phyloP scores from a whole-genome alignment of 2,888 invertebrate genomes.

The Dasypogon diadema region DNA sequence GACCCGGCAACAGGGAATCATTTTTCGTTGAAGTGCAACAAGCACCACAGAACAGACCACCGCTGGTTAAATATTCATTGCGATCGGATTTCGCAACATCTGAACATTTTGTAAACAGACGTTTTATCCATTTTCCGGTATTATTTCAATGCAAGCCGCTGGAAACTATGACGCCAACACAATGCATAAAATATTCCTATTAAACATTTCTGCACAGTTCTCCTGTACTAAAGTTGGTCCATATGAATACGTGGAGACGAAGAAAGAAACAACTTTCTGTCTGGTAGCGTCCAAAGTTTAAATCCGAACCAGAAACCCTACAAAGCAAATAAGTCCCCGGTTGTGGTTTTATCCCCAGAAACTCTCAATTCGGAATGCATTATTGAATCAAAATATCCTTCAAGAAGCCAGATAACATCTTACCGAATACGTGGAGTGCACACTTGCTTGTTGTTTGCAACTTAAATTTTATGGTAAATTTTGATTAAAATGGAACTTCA shows the following conservation, averaged over 20 bases:
- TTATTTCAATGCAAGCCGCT: constrained; percentile 13
- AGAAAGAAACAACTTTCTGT: constrained; percentile 22
- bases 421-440: not conserved
- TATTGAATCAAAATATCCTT: constrained; percentile 26
- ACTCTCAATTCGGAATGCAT: constrained; percentile 33
- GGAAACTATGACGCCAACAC: not conserved
- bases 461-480: constrained; percentile 45
- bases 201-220: constrained; percentile 10
- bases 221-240: not conserved
- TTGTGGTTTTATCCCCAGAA: constrained; percentile 3
- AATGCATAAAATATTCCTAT: constrained; percentile 41
- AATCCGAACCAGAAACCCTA: constrained; percentile 1
- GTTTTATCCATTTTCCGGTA: constrained; percentile 5
- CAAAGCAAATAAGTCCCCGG: constrained; percentile 35
- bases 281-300: constrained; percentile 32
- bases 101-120: constrained; percentile 22
- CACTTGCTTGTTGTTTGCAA: not conserved
- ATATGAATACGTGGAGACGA: constrained; percentile 15
- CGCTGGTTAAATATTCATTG: constrained; percentile 4
- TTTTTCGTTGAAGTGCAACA: not conserved
- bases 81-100: constrained; percentile 7
- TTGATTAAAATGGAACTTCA: constrained; percentile 43
- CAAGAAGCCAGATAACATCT: constrained; percentile 8
- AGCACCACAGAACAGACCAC: not conserved
- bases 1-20: not conserved